These are phyloP conservation scores for Balaeniceps rex DNA, from an alignment of 2,113 vertebrate species.

Conservation along the genomic window DNA sequence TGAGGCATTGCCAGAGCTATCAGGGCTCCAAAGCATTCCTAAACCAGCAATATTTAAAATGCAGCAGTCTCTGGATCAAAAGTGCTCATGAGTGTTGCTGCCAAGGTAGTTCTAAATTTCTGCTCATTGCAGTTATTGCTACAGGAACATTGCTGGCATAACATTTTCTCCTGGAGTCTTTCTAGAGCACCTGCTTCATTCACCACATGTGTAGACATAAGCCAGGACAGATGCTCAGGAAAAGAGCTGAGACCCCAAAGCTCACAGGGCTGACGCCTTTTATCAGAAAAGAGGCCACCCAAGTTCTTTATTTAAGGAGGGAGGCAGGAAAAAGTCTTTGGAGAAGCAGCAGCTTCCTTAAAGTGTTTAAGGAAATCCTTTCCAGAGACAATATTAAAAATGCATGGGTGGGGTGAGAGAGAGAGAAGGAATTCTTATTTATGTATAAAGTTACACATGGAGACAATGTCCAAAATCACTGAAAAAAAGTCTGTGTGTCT, in stretches of 20 bases:
- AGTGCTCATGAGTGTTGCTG: neutral
- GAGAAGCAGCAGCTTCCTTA: conserved; percentile 18
- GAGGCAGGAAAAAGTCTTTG: neutral
- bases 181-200: conserved; percentile 40
- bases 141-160: neutral
- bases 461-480: conserved; percentile 30
- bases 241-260: conserved; percentile 4
- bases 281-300: conserved; percentile 45
- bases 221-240: conserved; percentile 14
- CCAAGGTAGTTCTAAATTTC: conserved; percentile 18
- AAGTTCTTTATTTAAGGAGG: neutral
- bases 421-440: conserved; percentile 52
- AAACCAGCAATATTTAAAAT: neutral
- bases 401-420: conserved; percentile 32
- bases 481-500: conserved; percentile 14
- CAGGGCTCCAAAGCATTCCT: neutral
- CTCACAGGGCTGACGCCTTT: neutral
- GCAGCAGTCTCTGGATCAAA: neutral
- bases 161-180: conserved; percentile 17
- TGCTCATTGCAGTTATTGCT: neutral
- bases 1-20: neutral
- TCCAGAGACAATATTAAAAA: conserved; percentile 43
- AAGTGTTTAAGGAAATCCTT: neutral
- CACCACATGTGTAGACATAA: neutral
- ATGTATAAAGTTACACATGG: conserved; percentile 49